Evolutionary conservation across 2,888 invertebrate species (phyloP).

Genomic region (Uropetala carovei): DNA sequence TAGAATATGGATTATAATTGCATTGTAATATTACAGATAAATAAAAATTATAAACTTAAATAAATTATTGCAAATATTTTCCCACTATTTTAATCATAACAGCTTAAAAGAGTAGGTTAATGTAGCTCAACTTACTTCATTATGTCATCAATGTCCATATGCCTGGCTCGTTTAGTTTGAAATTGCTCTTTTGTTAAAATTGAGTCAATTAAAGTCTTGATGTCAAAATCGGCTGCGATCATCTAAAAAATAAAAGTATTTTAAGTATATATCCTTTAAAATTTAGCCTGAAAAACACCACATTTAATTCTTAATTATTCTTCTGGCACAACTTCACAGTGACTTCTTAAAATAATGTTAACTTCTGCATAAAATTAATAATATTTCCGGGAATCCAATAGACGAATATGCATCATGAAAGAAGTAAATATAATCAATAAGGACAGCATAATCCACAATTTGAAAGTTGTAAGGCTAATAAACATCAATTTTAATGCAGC

Average conservation of each 20-base stretch:
- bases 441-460: too few relatives aligned
- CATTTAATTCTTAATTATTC: neutral
- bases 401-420: neutral
- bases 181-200: constrained; percentile 84
- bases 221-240: constrained; percentile 86
- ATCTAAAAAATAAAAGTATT: constrained; percentile 77
- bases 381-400: neutral
- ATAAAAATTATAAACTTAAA: too few relatives aligned
- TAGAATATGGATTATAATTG: too few relatives aligned
- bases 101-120: constrained; percentile 61
- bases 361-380: neutral
- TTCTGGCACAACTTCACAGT: too few relatives aligned
- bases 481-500: neutral
- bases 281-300: neutral
- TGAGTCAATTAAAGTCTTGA: constrained; percentile 87
- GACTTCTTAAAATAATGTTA: neutral
- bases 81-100: neutral
- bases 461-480: neutral
- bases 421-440: too few relatives aligned
- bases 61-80: constrained; percentile 7
- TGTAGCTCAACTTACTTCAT: constrained; percentile 78
- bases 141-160: constrained; percentile 98
- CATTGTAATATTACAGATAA: too few relatives aligned
- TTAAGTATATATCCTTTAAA: neutral
- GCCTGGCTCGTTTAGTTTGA: constrained; percentile 89